Evolutionary conservation across 2,797 vertebrate species (phyloP).

Genomic region (Rachycentron canadum): DNA sequence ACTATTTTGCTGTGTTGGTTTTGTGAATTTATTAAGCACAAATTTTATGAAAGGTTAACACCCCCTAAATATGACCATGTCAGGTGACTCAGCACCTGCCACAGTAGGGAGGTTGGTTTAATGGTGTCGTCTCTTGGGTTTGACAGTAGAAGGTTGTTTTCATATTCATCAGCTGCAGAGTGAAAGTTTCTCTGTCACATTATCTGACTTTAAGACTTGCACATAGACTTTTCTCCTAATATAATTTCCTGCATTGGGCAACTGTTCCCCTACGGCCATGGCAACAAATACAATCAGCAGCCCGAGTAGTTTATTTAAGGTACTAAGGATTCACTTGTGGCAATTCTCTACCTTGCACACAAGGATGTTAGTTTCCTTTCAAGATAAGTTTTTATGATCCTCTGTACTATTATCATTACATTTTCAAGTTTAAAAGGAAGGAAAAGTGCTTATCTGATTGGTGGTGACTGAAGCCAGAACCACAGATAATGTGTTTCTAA

Average conservation of each 20-base stretch:
- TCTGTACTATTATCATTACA: conserved; percentile 58
- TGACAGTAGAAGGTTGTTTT: background rate
- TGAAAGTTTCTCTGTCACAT: background rate
- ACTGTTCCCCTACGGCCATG: conserved; percentile 63
- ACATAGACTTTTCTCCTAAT: conserved; percentile 55
- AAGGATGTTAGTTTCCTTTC: conserved; percentile 64
- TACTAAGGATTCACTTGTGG: conserved; percentile 62
- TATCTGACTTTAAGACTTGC: background rate
- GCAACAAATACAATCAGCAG: conserved; percentile 68
- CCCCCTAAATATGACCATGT: background rate
- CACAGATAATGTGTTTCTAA: conserved; percentile 69
- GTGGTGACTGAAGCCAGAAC: conserved; percentile 67
- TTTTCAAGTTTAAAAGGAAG: conserved; percentile 66
- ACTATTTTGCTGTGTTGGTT: background rate
- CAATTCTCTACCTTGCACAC: conserved; percentile 57
- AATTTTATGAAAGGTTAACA: background rate
- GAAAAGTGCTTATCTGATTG: conserved; percentile 67
- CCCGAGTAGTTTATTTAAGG: conserved; percentile 71
- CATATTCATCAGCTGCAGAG: background rate
- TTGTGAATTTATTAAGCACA: background rate
- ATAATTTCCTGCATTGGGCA: conserved; percentile 64
- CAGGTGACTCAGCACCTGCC: background rate
- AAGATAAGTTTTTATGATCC: conserved; percentile 54
- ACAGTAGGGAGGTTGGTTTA: background rate
- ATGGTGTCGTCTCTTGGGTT: background rate